These are phyloP conservation scores for Diploptera punctata DNA, from an alignment of 2,888 invertebrate species.

Conservation along the genomic window DNA sequence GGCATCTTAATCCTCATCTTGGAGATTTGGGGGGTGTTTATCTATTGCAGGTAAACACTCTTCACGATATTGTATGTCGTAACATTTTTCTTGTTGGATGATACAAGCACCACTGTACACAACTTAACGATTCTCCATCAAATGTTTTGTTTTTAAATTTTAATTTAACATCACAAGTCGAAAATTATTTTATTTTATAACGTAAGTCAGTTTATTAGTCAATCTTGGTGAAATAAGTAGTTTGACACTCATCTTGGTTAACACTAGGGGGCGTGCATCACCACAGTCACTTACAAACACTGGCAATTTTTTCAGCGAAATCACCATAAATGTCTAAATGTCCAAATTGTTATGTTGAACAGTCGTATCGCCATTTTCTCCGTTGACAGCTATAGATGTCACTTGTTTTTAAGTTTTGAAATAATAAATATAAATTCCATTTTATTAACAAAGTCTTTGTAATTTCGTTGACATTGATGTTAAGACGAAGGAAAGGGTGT, in stretches of 20 bases:
- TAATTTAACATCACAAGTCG: neutral
- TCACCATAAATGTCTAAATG: neutral
- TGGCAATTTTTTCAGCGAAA: no score
- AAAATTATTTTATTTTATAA: neutral
- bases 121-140: neutral
- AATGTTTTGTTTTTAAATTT: neutral
- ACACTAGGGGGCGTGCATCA: neutral
- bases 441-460: no score
- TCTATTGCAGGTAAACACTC: neutral
- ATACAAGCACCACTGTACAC: neutral
- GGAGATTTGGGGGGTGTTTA: slow-evolving; percentile 48
- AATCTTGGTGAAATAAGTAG: neutral
- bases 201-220: neutral
- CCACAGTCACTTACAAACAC: slow-evolving; percentile 4
- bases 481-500: no score
- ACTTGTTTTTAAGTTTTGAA: neutral
- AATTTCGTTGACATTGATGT: no score
- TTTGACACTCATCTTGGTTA: neutral
- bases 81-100: neutral
- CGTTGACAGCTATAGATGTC: neutral
- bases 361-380: neutral
- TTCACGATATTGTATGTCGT: neutral
- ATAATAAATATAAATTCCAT: no score
- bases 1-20: slow-evolving; percentile 98
- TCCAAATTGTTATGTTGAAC: neutral